Conservation (phyloP, 2,113 vertebrate genomes). For the Alaudala cheleensis region DNA sequence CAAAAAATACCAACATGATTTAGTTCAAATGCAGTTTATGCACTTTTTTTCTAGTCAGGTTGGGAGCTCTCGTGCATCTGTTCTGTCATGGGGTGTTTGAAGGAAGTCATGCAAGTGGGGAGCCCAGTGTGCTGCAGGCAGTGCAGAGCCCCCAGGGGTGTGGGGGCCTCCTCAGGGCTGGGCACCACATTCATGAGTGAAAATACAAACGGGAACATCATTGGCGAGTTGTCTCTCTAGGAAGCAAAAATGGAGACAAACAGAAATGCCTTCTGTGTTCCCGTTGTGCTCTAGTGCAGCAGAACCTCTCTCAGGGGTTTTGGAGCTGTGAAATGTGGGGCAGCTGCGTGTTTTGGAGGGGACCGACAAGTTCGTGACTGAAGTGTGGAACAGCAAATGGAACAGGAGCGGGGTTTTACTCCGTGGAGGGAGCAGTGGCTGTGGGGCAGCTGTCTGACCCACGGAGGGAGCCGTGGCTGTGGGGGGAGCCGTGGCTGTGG, state of each 20-base stretch:
- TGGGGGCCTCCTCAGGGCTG: background rate
- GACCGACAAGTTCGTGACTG: fast-evolving
- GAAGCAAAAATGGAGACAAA: background rate
- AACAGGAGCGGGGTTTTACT: background rate
- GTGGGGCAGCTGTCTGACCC: too few species aligned
- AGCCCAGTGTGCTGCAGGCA: background rate
- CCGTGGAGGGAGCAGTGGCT: too few species aligned
- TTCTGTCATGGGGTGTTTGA: background rate
- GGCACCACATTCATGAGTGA: background rate
- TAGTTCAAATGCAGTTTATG: background rate
- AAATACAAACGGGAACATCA: fast-evolving
- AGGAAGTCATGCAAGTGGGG: background rate
- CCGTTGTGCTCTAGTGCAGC: background rate
- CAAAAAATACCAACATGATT: background rate
- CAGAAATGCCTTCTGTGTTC: background rate
- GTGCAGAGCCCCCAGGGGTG: background rate
- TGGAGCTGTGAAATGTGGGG: background rate
- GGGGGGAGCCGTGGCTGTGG: background rate
- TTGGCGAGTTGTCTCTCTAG: fast-evolving
- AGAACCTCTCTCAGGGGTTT: too few species aligned
- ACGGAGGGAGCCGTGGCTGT: fast-evolving
- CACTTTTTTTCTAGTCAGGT: background rate
- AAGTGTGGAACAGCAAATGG: too few species aligned
- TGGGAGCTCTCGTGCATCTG: background rate
- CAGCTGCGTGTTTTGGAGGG: background rate